These are phyloP conservation scores for Paracentrotus lividus DNA, from an alignment of 53 echinoderm and acorn worm genomes.

Conservation along the genomic window DNA sequence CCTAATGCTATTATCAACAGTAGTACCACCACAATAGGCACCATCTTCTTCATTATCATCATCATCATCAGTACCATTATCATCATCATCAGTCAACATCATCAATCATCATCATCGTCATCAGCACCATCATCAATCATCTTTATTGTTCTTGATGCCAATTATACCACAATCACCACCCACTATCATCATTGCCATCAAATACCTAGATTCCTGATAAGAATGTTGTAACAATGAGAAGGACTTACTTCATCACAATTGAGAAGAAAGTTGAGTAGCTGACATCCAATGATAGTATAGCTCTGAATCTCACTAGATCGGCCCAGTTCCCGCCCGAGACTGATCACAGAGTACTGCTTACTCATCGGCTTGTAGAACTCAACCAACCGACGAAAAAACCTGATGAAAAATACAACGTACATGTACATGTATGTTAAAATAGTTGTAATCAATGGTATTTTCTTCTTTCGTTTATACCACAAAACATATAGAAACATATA, in stretches of 20 bases:
- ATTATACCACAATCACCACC: neutral
- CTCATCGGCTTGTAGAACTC: slow-evolving; percentile 97
- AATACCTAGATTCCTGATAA: neutral
- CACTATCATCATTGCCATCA: neutral
- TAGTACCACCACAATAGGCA: neutral
- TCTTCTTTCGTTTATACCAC: no score
- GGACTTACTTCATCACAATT: slow-evolving; percentile 86
- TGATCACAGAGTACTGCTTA: slow-evolving; percentile 85
- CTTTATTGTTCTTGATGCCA: neutral
- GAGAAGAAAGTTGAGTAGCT: slow-evolving; percentile 92
- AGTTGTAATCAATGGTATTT: neutral
- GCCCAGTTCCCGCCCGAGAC: slow-evolving; percentile 78
- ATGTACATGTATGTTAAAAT: neutral
- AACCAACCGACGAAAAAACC: slow-evolving; percentile 90
- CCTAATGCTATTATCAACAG: neutral
- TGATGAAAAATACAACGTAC: no score
- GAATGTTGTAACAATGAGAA: neutral
- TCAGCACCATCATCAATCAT: neutral
- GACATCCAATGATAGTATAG: slow-evolving; percentile 92
- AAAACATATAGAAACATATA: no score
- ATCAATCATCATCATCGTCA: slow-evolving; percentile 34
- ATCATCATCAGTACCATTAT: slow-evolving; percentile 2
- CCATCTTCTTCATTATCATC: slow-evolving; percentile 1
- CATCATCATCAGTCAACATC: neutral
- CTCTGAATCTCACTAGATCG: slow-evolving; percentile 81